Conservation (phyloP, 2,113 vertebrate genomes). For the Sardina pilchardus region DNA sequence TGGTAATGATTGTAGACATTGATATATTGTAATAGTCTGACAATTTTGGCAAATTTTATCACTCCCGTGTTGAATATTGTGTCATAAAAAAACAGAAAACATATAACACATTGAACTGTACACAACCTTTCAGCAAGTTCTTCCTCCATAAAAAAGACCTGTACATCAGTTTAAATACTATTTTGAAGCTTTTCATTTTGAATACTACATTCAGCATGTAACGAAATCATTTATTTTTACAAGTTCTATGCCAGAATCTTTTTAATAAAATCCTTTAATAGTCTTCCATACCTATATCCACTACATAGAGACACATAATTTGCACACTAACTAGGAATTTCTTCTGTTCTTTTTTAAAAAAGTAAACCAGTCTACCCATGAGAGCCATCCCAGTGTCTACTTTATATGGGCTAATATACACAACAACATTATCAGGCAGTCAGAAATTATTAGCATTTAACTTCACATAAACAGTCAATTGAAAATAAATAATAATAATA, state of each 20-base stretch:
- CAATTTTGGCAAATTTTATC: conserved; percentile 24
- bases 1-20: background rate
- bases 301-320: conserved; percentile 44
- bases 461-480: background rate
- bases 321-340: conserved; percentile 40
- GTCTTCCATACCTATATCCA: conserved; percentile 39
- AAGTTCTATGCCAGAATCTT: conserved; percentile 44
- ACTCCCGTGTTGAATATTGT: conserved; percentile 37
- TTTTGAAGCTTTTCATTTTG: conserved; percentile 47
- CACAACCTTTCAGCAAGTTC: conserved; percentile 26
- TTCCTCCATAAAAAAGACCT: conserved; percentile 27
- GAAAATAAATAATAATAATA: background rate
- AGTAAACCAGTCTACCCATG: conserved; percentile 33
- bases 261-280: conserved; percentile 14
- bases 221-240: conserved; percentile 49
- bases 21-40: conserved; percentile 16
- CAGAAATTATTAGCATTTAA: background rate
- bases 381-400: conserved; percentile 28
- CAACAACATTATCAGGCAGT: conserved; percentile 27
- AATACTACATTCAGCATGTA: conserved; percentile 68
- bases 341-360: conserved; percentile 43
- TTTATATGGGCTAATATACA: conserved; percentile 34
- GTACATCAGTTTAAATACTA: conserved; percentile 41
- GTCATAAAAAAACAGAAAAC: conserved; percentile 33
- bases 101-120: conserved; percentile 30